Evolutionary conservation across 1,140 invertebrate species (phyloP).

Genomic region (Pseudomyrmex concolor): DNA sequence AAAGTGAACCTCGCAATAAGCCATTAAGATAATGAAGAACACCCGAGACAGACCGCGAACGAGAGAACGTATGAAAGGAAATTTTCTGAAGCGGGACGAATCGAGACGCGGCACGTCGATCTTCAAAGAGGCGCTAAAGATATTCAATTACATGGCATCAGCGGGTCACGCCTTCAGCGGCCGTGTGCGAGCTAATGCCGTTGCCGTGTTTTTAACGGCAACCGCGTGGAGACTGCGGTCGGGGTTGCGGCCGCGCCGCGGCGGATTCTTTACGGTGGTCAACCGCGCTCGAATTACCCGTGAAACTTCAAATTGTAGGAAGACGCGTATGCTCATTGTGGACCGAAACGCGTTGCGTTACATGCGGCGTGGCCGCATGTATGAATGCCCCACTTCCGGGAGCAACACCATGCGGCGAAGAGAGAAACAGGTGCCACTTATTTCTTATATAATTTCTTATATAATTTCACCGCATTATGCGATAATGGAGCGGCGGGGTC

Average conservation of each 20-base stretch:
- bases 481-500: slow-evolving; percentile 76
- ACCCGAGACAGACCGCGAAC: not conserved
- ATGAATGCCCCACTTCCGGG: slow-evolving; percentile 71
- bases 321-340: slow-evolving; percentile 74
- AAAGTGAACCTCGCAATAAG: slow-evolving; percentile 13
- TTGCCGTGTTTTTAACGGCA: slow-evolving; percentile 64
- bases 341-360: slow-evolving; percentile 69
- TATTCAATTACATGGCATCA: slow-evolving; percentile 71
- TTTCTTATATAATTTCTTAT: slow-evolving; percentile 81
- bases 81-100: slow-evolving; percentile 46
- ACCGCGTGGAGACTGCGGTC: slow-evolving; percentile 41
- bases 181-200: slow-evolving; percentile 48
- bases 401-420: slow-evolving; percentile 66
- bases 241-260: slow-evolving; percentile 30
- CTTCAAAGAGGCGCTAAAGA: slow-evolving; percentile 65
- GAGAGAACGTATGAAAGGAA: not conserved
- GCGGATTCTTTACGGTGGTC: slow-evolving; percentile 52
- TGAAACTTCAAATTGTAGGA: slow-evolving; percentile 76
- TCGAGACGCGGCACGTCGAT: slow-evolving; percentile 66
- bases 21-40: slow-evolving; percentile 13
- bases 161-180: slow-evolving; percentile 56
- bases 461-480: slow-evolving; percentile 78
- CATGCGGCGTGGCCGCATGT: slow-evolving; percentile 72
- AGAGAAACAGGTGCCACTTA: slow-evolving; percentile 80
- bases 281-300: slow-evolving; percentile 66